Evolutionary conservation across 2,113 vertebrate genomes (phyloP).

Genomic region (Rafetus swinhoei): DNA sequence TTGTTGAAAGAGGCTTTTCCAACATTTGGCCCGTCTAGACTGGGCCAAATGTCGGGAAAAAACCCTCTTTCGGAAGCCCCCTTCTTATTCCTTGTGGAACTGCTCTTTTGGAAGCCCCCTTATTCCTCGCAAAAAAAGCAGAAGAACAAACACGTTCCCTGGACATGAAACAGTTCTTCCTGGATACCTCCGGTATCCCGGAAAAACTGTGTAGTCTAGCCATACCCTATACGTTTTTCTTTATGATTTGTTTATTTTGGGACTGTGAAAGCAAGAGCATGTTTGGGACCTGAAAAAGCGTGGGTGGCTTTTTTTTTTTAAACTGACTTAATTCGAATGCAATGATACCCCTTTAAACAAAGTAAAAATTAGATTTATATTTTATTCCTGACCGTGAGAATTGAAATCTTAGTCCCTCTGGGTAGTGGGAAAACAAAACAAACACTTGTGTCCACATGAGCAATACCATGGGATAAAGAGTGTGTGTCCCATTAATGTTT

Average conservation of each 20-base stretch:
- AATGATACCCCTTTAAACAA: neutral
- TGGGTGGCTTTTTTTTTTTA: neutral
- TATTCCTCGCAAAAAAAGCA: too few species aligned
- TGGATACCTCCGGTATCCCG: too few species aligned
- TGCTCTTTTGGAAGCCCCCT: too few species aligned
- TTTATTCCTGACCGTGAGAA: neutral
- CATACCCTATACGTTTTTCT: neutral
- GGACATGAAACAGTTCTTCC: too few species aligned
- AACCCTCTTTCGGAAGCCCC: too few species aligned
- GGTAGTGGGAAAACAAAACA: neutral
- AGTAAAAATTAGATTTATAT: neutral
- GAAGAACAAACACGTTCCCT: too few species aligned
- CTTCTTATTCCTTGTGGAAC: too few species aligned
- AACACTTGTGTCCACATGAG: neutral
- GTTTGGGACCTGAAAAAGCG: neutral
- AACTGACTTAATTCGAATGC: neutral
- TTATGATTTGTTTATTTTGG: neutral
- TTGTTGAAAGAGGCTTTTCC: too few species aligned
- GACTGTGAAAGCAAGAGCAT: neutral
- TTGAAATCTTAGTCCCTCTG: neutral
- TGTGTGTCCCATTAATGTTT: neutral
- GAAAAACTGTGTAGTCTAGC: too few species aligned
- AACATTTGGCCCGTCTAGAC: too few species aligned
- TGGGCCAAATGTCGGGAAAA: too few species aligned
- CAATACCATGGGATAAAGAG: neutral